phyloP scores from a whole-genome alignment of 2,797 vertebrate species.

The Acanthurus tractus region DNA sequence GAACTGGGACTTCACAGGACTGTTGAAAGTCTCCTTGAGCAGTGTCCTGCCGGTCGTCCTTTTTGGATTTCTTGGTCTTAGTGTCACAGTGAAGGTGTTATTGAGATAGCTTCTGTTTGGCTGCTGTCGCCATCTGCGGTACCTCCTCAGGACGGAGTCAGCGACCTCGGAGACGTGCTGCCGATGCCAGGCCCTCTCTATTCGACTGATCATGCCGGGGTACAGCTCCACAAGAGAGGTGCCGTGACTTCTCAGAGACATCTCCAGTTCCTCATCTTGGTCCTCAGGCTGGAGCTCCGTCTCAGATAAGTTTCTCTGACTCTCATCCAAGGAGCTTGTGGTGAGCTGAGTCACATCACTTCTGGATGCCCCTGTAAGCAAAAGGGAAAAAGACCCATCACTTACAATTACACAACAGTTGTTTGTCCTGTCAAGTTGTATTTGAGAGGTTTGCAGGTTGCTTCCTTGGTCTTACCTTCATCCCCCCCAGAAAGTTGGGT shows the following conservation, averaged over 20 bases:
- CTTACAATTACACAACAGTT: background rate
- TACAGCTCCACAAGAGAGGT: constrained; percentile 79
- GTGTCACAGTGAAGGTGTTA: constrained; percentile 32
- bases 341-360: constrained; percentile 31
- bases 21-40: background rate
- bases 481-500: background rate
- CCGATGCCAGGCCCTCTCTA: constrained; percentile 68
- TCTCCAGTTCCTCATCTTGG: constrained; percentile 78
- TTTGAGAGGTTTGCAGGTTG: background rate
- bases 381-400: background rate
- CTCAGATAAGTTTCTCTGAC: constrained; percentile 28
- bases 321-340: constrained; percentile 40
- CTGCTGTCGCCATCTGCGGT: constrained; percentile 69
- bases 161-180: constrained; percentile 65
- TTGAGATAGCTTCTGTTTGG: constrained; percentile 30
- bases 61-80: background rate
- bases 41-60: background rate
- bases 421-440: too few species aligned
- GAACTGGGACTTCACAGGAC: background rate
- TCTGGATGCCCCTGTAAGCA: constrained; percentile 36
- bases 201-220: constrained; percentile 79
- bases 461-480: constrained; percentile 36
- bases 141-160: constrained; percentile 72
- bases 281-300: constrained; percentile 70
- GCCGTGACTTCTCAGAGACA: constrained; percentile 72